Evolutionary conservation across 1,140 invertebrate species (phyloP).

Genomic region (Drosophila truncata): DNA sequence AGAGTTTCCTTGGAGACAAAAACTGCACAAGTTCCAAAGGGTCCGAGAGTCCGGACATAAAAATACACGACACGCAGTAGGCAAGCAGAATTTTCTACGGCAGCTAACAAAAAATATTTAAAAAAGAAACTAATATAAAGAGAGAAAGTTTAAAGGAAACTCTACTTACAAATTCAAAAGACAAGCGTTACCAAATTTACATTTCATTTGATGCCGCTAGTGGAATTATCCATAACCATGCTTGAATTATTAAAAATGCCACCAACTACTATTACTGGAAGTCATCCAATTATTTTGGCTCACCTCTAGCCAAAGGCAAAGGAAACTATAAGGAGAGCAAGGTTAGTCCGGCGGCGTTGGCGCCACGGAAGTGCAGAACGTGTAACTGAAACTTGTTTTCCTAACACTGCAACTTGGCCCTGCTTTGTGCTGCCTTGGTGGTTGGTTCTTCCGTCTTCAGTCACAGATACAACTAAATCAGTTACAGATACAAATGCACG

Average conservation of each 20-base stretch:
- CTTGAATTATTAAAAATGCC: constrained; percentile 11
- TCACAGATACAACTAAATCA: constrained; percentile 13
- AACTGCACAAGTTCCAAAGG: neutral
- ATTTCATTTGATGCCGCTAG: neutral
- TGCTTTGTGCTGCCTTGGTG: constrained; percentile 19
- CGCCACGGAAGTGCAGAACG: constrained; percentile 77
- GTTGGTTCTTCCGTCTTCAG: constrained; percentile 11
- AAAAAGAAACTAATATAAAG: too few relatives aligned
- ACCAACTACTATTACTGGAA: constrained; percentile 8
- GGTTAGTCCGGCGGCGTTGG: constrained; percentile 53
- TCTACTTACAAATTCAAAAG: constrained; percentile 1
- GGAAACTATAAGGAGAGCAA: constrained; percentile 42
- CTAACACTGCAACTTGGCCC: constrained; percentile 62
- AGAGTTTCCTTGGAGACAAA: constrained; percentile 1
- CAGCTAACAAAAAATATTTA: neutral
- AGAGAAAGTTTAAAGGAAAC: neutral
- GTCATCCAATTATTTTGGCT: constrained; percentile 4
- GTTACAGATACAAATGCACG: constrained; percentile 11
- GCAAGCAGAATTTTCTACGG: neutral
- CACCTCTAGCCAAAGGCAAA: constrained; percentile 13
- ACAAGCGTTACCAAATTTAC: neutral
- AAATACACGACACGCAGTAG: constrained; percentile 4
- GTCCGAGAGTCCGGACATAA: neutral
- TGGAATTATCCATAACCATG: neutral
- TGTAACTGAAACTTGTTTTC: constrained; percentile 80